Percentiles rank a stretch among this genome's conserved stretches.
Conservation (phyloP, 2,888 invertebrate genomes). For the Mactromeris polynyma region DNA sequence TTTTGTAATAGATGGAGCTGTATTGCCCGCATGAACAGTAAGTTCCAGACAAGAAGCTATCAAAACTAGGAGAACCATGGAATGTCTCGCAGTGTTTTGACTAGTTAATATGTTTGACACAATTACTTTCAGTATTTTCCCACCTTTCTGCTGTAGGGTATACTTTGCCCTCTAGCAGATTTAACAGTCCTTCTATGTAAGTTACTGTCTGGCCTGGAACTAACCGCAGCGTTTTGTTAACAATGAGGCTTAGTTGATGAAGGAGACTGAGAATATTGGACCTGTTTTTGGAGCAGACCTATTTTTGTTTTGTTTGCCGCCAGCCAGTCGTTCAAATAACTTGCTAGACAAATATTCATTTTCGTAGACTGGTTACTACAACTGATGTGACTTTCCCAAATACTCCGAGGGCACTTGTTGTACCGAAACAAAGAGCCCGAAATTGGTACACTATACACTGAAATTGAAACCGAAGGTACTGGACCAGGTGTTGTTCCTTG, state of each 20-base stretch:
- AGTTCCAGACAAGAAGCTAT: conserved; percentile 49
- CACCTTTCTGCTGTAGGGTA: conserved; percentile 31
- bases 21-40: conserved; percentile 30
- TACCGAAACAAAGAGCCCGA: conserved; percentile 55
- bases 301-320: conserved; percentile 37
- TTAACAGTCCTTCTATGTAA: conserved; percentile 36
- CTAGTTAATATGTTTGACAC: background rate
- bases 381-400: conserved; percentile 60
- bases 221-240: conserved; percentile 55
- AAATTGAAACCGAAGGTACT: conserved; percentile 55
- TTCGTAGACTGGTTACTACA: conserved; percentile 56
- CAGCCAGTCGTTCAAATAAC: conserved; percentile 61
- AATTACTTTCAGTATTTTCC: background rate
- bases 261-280: conserved; percentile 42
- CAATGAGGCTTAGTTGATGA: conserved; percentile 54
- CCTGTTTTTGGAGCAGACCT: conserved; percentile 40
- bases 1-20: conserved; percentile 35
- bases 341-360: conserved; percentile 44
- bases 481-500: conserved; percentile 45
- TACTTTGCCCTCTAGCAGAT: conserved; percentile 1
- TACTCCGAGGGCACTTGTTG: conserved; percentile 58
- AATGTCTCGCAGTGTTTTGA: conserved; percentile 25
- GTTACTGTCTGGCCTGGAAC: conserved; percentile 40
- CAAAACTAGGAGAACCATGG: conserved; percentile 36
- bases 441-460: conserved; percentile 47